These are phyloP conservation scores for Leptinotarsa rubiginosa DNA, from an alignment of 2,888 invertebrate genomes.

Conservation along the genomic window DNA sequence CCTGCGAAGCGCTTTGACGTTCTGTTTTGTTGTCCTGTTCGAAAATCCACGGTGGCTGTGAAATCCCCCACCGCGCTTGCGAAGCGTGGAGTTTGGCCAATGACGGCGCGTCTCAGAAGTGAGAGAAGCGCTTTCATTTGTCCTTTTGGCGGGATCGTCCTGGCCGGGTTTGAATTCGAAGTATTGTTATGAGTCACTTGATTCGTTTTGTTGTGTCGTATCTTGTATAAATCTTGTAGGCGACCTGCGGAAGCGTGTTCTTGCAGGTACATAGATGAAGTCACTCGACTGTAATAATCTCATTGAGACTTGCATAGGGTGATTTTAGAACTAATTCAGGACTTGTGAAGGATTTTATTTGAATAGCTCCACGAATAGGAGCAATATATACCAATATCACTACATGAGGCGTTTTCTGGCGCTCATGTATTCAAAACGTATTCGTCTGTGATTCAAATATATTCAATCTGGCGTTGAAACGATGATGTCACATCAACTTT, in stretches of 20 bases:
- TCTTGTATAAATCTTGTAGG: constrained; percentile 15
- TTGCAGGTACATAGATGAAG: constrained; percentile 2
- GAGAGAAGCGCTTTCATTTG: constrained; percentile 15
- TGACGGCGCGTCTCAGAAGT: background rate
- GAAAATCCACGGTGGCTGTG: constrained; percentile 16
- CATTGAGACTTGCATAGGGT: background rate
- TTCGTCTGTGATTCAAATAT: too few relatives aligned
- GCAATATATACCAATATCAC: too few relatives aligned
- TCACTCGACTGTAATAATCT: background rate
- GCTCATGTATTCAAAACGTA: too few relatives aligned
- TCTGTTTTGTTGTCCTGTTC: background rate
- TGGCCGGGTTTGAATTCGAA: background rate
- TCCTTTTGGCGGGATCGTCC: constrained; percentile 12
- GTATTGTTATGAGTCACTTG: background rate
- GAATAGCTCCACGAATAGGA: too few relatives aligned
- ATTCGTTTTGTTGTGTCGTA: constrained; percentile 25
- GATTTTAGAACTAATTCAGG: background rate
- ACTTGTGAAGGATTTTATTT: too few relatives aligned
- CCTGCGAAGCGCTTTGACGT: background rate
- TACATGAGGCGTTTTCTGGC: too few relatives aligned
- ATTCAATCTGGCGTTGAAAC: too few relatives aligned
- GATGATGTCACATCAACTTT: too few relatives aligned
- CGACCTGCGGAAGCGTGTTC: constrained; percentile 11
- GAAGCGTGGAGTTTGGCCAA: constrained; percentile 2
- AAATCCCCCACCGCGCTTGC: background rate